Percentiles rank a stretch among this genome's conserved stretches.
Conservation (phyloP, 2,113 vertebrate species). For the Cynopterus brachyotis region DNA sequence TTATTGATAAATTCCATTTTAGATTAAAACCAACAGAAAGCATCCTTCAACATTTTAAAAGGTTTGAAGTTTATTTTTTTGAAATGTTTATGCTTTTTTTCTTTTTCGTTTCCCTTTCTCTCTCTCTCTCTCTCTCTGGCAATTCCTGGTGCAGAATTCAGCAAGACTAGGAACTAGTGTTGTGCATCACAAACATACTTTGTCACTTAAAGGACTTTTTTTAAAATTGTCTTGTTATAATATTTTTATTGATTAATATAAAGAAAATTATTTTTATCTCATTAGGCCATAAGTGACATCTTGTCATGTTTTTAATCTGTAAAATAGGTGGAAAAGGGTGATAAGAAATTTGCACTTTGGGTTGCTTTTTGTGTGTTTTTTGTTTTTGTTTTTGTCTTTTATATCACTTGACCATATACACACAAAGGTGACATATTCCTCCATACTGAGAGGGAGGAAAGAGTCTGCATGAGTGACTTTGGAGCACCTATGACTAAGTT, state of each 20-base stretch:
- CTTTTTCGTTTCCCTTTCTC: too few relatives aligned
- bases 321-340: neutral
- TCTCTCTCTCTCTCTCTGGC: neutral
- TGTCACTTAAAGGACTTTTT: neutral
- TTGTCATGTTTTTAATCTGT: neutral
- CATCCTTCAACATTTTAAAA: conserved; percentile 69
- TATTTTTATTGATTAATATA: neutral
- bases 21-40: conserved; percentile 66
- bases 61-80: conserved; percentile 58
- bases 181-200: neutral
- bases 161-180: neutral
- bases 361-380: neutral
- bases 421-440: neutral
- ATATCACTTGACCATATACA: neutral
- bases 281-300: neutral
- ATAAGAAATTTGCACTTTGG: neutral
- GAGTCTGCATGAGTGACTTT: neutral
- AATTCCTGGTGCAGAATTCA: neutral
- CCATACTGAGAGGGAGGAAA: neutral
- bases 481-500: neutral
- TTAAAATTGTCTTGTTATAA: neutral
- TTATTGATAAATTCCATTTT: conserved; percentile 77
- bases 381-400: neutral
- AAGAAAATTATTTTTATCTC: neutral
- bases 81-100: conserved; percentile 39